phyloP scores from a whole-genome alignment of 2,113 vertebrate species.

The Centrocercus urophasianus region DNA sequence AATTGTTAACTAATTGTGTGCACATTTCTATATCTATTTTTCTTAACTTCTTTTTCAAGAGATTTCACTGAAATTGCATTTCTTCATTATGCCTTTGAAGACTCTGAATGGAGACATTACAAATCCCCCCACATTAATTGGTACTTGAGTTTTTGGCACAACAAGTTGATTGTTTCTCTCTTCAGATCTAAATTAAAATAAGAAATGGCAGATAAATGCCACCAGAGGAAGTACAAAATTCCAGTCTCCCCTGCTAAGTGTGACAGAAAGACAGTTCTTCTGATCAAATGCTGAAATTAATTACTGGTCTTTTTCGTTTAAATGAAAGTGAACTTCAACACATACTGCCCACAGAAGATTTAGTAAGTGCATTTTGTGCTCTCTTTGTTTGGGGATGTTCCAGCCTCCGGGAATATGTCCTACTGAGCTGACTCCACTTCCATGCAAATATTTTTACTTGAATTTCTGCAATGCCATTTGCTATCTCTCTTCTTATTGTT shows the following conservation, averaged over 20 bases:
- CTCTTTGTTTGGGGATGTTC: neutral
- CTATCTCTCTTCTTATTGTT: neutral
- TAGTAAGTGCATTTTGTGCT: neutral
- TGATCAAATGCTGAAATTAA: neutral
- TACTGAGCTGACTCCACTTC: neutral
- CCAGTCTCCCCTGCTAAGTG: accelerated
- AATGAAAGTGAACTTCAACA: neutral
- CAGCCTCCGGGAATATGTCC: neutral
- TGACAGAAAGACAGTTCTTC: neutral
- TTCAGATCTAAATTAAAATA: neutral
- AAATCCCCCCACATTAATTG: neutral
- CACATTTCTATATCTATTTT: neutral
- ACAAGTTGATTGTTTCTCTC: neutral
- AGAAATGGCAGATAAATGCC: neutral
- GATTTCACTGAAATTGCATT: neutral
- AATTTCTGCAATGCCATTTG: neutral
- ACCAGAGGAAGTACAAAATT: neutral
- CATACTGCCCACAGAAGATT: neutral
- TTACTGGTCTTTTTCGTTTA: neutral
- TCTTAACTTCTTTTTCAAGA: neutral
- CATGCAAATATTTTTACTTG: neutral
- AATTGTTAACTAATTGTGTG: neutral
- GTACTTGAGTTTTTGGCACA: neutral
- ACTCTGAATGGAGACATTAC: neutral
- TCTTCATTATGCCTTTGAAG: neutral